phyloP scores from a whole-genome alignment of 1,140 invertebrate species.

The Ephestia elutella region DNA sequence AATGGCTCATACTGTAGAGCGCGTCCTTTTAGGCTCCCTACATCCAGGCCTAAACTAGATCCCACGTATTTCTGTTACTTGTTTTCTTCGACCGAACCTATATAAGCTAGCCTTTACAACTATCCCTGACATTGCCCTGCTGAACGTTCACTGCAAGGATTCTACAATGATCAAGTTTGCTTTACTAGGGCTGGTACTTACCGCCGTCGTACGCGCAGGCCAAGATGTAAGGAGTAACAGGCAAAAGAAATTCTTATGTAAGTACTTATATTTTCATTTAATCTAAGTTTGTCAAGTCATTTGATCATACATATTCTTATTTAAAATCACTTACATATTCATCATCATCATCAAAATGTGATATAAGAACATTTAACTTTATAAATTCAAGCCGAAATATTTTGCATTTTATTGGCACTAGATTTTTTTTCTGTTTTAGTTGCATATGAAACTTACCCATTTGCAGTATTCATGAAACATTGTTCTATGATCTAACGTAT shows the following conservation, averaged over 20 bases:
- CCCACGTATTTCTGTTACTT: conserved; percentile 53
- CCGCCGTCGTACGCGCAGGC: conserved; percentile 20
- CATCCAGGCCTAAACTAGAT: conserved; percentile 47
- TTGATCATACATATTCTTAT: too few relatives aligned
- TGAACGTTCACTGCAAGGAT: conserved; percentile 23
- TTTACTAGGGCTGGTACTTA: conserved; percentile 28
- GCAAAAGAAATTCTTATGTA: conserved; percentile 33
- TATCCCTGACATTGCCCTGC: conserved; percentile 65
- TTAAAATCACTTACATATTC: too few relatives aligned
- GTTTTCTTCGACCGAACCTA: conserved; percentile 46
- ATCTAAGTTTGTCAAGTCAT: too few relatives aligned
- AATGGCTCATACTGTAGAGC: conserved; percentile 21
- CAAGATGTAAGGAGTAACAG: conserved; percentile 20
- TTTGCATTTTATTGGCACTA: too few relatives aligned
- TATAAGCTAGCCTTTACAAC: conserved; percentile 60
- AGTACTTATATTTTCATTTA: conserved; percentile 20
- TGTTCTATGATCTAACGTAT: too few relatives aligned
- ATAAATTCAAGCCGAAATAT: too few relatives aligned
- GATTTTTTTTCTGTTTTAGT: too few relatives aligned
- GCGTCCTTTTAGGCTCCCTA: conserved; percentile 61
- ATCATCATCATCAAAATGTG: too few relatives aligned
- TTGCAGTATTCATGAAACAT: too few relatives aligned
- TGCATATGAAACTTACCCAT: too few relatives aligned
- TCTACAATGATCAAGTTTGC: conserved; percentile 38
- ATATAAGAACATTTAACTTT: too few relatives aligned